A percentile compares a stretch with the other conserved stretches of the same genome.
phyloP scores from a whole-genome alignment of 2,888 invertebrate species.

The Heliconius ethilla region DNA sequence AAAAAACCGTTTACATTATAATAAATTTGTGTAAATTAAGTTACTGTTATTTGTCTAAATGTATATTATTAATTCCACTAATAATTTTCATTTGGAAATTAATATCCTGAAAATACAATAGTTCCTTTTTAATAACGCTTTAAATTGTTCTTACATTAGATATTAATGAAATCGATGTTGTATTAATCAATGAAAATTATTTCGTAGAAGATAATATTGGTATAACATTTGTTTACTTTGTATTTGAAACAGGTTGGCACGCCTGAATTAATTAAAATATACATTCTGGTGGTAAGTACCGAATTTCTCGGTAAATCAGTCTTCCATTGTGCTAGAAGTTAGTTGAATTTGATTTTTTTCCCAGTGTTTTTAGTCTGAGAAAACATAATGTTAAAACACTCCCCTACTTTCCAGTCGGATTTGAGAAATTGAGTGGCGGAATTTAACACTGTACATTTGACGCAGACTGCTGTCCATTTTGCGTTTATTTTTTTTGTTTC shows the following conservation, averaged over 20 bases:
- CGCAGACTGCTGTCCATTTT: too few species aligned
- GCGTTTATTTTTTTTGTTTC: too few species aligned
- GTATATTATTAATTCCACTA: neutral
- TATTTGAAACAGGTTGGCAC: conserved; percentile 20
- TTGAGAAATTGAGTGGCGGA: neutral
- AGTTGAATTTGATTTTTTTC: neutral
- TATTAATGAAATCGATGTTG: conserved; percentile 12
- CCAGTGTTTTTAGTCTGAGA: neutral
- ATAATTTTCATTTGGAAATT: neutral
- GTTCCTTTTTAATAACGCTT: conserved; percentile 8
- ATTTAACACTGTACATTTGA: neutral
- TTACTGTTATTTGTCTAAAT: neutral
- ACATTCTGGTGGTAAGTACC: neutral
- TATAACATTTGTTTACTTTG: conserved; percentile 32
- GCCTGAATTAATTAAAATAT: conserved; percentile 27
- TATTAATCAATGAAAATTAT: conserved; percentile 24
- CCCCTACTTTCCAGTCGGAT: neutral
- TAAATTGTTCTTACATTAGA: conserved; percentile 13
- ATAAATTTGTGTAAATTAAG: neutral
- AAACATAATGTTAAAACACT: neutral
- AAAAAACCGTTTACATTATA: too few species aligned
- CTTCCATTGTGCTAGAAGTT: neutral
- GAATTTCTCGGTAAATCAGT: neutral
- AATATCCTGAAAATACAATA: neutral
- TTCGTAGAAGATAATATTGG: conserved; percentile 33